Evolutionary conservation across 1,140 invertebrate species (phyloP).

Genomic region (Lucilia cuprina): DNA sequence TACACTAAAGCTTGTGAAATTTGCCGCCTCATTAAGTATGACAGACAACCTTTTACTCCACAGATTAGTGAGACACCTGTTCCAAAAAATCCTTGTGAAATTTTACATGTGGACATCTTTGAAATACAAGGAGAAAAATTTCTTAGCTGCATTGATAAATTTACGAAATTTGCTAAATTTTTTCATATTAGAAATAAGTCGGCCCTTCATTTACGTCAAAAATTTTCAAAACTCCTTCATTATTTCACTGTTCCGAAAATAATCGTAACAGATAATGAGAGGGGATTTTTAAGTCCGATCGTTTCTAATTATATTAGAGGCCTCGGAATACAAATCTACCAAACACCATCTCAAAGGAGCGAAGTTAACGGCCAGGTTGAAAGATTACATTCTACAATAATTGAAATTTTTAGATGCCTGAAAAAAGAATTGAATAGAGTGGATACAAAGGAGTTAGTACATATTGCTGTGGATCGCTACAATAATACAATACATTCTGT

Average conservation of each 20-base stretch:
- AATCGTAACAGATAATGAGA: slow-evolving; percentile 39
- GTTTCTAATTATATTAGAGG: neutral
- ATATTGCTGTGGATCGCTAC: neutral
- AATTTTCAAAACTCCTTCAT: neutral
- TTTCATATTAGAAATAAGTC: slow-evolving; percentile 31
- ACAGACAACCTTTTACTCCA: neutral
- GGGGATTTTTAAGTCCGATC: slow-evolving; percentile 13
- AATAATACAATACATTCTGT: neutral
- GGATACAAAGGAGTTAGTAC: neutral
- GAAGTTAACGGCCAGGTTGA: neutral
- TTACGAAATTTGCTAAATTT: slow-evolving; percentile 40
- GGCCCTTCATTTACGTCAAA: slow-evolving; percentile 37
- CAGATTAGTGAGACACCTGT: neutral
- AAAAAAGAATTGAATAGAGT: slow-evolving; percentile 4
- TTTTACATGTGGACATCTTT: slow-evolving; percentile 43
- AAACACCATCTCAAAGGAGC: neutral
- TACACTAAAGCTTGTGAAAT: slow-evolving; percentile 36
- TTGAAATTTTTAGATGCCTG: neutral
- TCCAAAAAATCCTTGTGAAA: slow-evolving; percentile 22
- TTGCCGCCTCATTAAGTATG: slow-evolving; percentile 39
- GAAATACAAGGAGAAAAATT: slow-evolving; percentile 27
- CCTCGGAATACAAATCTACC: neutral
- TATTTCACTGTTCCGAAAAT: slow-evolving; percentile 30
- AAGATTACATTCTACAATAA: neutral
- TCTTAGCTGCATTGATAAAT: slow-evolving; percentile 41